Evolutionary conservation across 2,797 vertebrate genomes (phyloP), one percentile per base, ranked within the genome.

Genomic region (Cirrhinus mrigala): DNA sequence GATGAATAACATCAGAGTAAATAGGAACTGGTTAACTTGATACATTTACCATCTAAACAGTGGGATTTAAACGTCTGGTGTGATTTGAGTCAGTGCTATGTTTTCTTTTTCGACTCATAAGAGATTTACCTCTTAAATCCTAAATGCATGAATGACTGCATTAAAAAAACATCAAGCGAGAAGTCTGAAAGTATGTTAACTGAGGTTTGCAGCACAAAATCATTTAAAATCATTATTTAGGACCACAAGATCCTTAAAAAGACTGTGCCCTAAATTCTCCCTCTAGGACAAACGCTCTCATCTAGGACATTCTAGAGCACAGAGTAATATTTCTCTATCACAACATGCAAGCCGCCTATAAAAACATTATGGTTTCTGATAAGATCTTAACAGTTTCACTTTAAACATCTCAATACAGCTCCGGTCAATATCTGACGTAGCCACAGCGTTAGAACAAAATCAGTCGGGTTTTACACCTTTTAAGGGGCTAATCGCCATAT

Each of bases 261-360:
- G 76, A 79, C 76, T 40, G 83, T 84, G 81, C 46, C 83, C 83
- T 85, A 80, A 79, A 85, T 85, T 80, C 56, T 73, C 54, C 15
- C 77, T 84, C 75, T 73, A 85, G 83, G 76, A 85, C 83, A 74
- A 58, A 58, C 22, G 22, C 44, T 33, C 54, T 46, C 77, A 85
- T 73, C 83, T 80, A 85, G 77, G 83, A 80, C 83, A 80, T n/a
- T 60, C 54, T 24, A 71, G 24, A 79, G 48, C 20, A 50, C 44
- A 50, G 24, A 78, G 18, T 29, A 15, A 79, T 70, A 58, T 70
- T 60, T 60, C 62, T 70, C 40, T 48, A 84, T 84, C 18, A 6
- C 18, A 44, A 68, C 58, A 74, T 50, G 60, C 81, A 56, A 68
- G 37, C 50, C 5, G n/a, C 40, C 50, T 58, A 70, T 46, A 33